Evolutionary conservation across 2,888 invertebrate genomes (phyloP).

Genomic region (Ophion slaviceki): DNA sequence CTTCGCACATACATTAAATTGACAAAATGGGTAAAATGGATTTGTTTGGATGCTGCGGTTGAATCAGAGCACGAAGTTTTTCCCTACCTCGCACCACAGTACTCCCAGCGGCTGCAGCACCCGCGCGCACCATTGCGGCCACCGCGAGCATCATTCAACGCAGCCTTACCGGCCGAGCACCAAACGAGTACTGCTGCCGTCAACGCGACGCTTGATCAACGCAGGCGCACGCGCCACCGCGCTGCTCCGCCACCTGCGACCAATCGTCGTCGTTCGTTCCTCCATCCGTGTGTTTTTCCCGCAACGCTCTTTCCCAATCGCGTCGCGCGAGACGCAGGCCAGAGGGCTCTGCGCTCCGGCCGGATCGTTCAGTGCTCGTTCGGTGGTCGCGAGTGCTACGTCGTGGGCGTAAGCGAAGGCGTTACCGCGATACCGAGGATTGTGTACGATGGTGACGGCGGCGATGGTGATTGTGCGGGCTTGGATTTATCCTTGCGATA

Average conservation of each 20-base stretch:
- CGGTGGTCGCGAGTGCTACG: conserved; percentile 59
- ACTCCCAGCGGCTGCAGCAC: background rate
- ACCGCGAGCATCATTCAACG: background rate
- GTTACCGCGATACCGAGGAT: background rate
- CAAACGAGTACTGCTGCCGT: too few species aligned
- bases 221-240: conserved; percentile 6
- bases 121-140: background rate
- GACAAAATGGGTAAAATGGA: too few species aligned
- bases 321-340: conserved; percentile 43
- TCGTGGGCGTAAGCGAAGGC: background rate
- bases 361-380: conserved; percentile 60
- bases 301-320: conserved; percentile 52
- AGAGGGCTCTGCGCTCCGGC: conserved; percentile 45
- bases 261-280: conserved; percentile 30
- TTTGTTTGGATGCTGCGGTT: background rate
- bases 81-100: too few species aligned
- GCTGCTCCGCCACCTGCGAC: conserved; percentile 5
- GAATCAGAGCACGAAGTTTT: too few species aligned
- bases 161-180: conserved; percentile 53
- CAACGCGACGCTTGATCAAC: background rate
- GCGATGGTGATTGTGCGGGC: conserved; percentile 59
- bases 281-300: conserved; percentile 60
- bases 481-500: conserved; percentile 55
- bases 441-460: conserved; percentile 45
- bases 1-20: too few species aligned